Conservation (phyloP, 2,113 vertebrate genomes). For the Toxotes chatareus region DNA sequence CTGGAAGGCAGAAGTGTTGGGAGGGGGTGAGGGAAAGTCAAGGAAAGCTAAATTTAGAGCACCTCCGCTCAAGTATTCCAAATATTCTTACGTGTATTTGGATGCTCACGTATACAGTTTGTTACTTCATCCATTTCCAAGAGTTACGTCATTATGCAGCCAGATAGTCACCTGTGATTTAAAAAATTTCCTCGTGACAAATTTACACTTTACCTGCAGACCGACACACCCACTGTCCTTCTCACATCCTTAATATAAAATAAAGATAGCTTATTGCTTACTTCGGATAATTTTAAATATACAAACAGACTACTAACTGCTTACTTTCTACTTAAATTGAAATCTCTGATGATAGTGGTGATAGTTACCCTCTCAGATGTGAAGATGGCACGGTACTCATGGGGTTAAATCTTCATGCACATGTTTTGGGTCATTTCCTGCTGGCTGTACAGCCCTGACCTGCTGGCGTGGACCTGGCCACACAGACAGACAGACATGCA, state of each 20-base stretch:
- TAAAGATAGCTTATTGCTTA: not conserved
- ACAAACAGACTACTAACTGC: not conserved
- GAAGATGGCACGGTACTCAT: constrained; percentile 19
- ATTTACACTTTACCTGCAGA: not conserved
- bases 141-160: constrained; percentile 39
- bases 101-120: constrained; percentile 77
- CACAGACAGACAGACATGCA: constrained; percentile 69
- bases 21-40: constrained; percentile 78
- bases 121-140: constrained; percentile 63
- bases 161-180: not conserved
- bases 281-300: not conserved
- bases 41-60: constrained; percentile 83
- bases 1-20: constrained; percentile 81
- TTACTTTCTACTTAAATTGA: not conserved
- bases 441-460: constrained; percentile 79
- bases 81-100: constrained; percentile 77
- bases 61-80: constrained; percentile 79
- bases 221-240: not conserved
- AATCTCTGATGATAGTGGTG: not conserved
- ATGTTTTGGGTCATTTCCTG: constrained; percentile 83
- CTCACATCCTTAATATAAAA: not conserved
- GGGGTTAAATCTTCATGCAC: constrained; percentile 75
- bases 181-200: not conserved
- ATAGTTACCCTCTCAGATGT: not conserved
- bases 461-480: constrained; percentile 66